Evolutionary conservation across 2,797 vertebrate species (phyloP).

Genomic region (Melopsittacus undulatus): DNA sequence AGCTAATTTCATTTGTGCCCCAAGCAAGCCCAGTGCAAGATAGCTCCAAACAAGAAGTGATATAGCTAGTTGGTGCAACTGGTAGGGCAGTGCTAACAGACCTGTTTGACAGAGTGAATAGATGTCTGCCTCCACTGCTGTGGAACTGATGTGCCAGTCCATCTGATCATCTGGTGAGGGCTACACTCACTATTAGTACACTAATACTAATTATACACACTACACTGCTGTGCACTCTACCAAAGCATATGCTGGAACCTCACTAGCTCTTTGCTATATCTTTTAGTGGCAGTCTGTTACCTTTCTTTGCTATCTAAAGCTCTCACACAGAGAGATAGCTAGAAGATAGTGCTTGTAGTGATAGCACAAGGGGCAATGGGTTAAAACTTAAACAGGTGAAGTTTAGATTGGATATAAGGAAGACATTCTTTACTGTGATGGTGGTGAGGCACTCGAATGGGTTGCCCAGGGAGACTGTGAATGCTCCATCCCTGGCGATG

Average conservation of each 20-base stretch:
- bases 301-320: not conserved
- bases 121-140: not conserved
- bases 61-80: not conserved
- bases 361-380: not conserved
- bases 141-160: not conserved
- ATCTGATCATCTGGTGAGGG: not conserved
- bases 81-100: not conserved
- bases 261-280: not conserved
- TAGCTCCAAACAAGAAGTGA: not conserved
- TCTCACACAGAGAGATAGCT: not conserved
- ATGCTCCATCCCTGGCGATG: no score
- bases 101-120: not conserved
- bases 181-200: not conserved
- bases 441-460: no score
- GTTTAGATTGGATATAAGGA: not conserved
- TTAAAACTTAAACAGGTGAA: not conserved
- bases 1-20: not conserved
- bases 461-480: no score
- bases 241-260: not conserved
- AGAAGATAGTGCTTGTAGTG: not conserved
- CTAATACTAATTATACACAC: not conserved
- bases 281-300: not conserved
- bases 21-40: not conserved
- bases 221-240: not conserved
- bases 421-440: no score